Base-by-base conservation (phyloP, 2,797 vertebrate genomes). In the Sebastes hopkinsi region DNA sequence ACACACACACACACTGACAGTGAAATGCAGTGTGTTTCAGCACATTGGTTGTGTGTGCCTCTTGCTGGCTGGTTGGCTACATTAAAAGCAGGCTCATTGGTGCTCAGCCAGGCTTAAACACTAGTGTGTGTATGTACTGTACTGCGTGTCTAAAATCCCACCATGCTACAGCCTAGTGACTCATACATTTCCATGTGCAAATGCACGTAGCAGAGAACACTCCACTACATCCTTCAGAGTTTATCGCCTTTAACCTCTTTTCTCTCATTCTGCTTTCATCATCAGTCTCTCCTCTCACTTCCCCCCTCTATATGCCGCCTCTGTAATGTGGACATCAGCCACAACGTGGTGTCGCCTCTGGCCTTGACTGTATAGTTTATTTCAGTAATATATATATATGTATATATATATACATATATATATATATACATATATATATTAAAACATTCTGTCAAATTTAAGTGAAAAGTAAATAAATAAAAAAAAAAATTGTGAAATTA, bases 41-140 rank as follows among this genome's bases (percentile, higher is more conserved):
- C 11, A 25, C 77, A 61, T 34, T 55, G 32, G 67, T 59, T 69
- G 60, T 85, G 66, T 88, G 72, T 25, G 30, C 50, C 60, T 72
- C 65, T 87, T 59, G 30, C 60, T 86, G 76, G 76, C 75, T 87
- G 76, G 72, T 81, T 85, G 67, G 73, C 83, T 79, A 52, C 82
- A 87, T 83, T 85, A 80, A 80, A 82, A 79, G 67, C 74, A 78
- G 80, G 32, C 59, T 77, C 80, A 80, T 75, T 86, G 83, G 83
- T 86, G 88, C 72, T 80, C 79, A 82, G 22, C 64, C 80, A 79
- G 62, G 66, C 79, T 72, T 54, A 72, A 86, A 82, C 74, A 36
- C 36, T 12, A 18, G 52, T 79, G 13, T 69, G 72, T 70, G 71
- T 84, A 6, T 75, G 52, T 46, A 30, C 23, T 80, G 52, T 55